phyloP scores from a whole-genome alignment of 2,888 invertebrate genomes.

The Agonopterix arenella region DNA sequence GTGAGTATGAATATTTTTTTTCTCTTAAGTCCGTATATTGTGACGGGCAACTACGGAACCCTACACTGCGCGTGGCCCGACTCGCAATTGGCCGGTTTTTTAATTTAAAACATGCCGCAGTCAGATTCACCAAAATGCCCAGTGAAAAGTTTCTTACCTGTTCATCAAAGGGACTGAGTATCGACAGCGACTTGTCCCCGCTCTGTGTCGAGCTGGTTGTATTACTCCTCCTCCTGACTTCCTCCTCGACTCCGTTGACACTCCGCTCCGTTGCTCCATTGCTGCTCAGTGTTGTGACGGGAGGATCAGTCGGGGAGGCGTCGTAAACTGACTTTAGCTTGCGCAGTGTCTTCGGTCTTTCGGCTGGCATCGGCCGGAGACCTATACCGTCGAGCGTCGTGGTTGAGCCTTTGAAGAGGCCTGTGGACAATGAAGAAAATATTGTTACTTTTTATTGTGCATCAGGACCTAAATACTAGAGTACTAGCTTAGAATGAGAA shows the following conservation, averaged over 20 bases:
- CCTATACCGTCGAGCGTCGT: slow-evolving; percentile 80
- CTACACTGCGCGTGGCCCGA: no score
- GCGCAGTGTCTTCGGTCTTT: slow-evolving; percentile 85
- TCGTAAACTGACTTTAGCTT: slow-evolving; percentile 86
- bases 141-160: slow-evolving; percentile 39
- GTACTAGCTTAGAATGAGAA: no score
- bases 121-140: no score
- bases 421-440: slow-evolving; percentile 64
- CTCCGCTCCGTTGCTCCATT: slow-evolving; percentile 56
- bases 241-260: slow-evolving; percentile 65
- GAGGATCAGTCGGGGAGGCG: slow-evolving; percentile 60
- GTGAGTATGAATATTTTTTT: no score
- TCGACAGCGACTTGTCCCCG: slow-evolving; percentile 67
- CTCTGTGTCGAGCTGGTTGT: slow-evolving; percentile 63
- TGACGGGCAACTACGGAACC: no score
- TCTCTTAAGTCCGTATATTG: no score
- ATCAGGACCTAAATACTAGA: no score
- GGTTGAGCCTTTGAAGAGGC: slow-evolving; percentile 89
- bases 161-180: slow-evolving; percentile 94
- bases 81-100: no score
- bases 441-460: no score
- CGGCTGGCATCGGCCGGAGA: slow-evolving; percentile 78
- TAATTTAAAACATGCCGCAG: no score
- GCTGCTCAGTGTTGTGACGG: slow-evolving; percentile 46
- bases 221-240: slow-evolving; percentile 64